Percentiles rank a stretch among this genome's conserved stretches.
phyloP scores from a whole-genome alignment of 2,888 invertebrate genomes.

The Dendrolimus pini region DNA sequence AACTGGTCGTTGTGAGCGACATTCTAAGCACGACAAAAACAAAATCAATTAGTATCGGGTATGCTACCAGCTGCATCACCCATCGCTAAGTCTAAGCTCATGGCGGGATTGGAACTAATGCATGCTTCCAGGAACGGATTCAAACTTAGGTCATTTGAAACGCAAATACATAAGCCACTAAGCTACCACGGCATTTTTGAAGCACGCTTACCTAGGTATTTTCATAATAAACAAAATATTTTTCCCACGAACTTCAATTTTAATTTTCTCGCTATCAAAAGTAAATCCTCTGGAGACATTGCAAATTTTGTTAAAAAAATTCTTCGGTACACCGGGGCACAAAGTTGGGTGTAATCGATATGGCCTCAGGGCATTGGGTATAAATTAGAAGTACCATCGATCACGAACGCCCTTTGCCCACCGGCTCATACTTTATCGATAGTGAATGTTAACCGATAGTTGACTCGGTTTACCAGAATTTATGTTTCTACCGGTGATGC shows the following conservation, averaged over 20 bases:
- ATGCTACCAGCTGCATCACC: too few species aligned
- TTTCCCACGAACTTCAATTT: conserved; percentile 26
- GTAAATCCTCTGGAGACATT: conserved; percentile 46
- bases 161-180: too few species aligned
- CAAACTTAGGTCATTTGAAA: too few species aligned
- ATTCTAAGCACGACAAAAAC: too few species aligned
- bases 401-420: conserved; percentile 72
- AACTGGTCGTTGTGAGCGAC: too few species aligned
- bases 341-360: conserved; percentile 71
- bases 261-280: conserved; percentile 23
- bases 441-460: conserved; percentile 65
- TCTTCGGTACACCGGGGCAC: conserved; percentile 34
- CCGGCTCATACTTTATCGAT: conserved; percentile 68
- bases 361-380: conserved; percentile 73
- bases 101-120: too few species aligned
- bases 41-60: too few species aligned
- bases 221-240: too few species aligned
- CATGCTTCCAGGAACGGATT: too few species aligned
- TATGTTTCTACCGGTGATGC: conserved; percentile 12
- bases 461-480: conserved; percentile 36
- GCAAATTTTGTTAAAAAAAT: conserved; percentile 60
- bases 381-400: conserved; percentile 75
- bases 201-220: too few species aligned
- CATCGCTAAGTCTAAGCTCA: too few species aligned
- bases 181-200: too few species aligned